A percentile compares a stretch with the other conserved stretches of the same genome.
phyloP scores from a whole-genome alignment of 2,888 invertebrate species.

The Drosophila hamatofila region DNA sequence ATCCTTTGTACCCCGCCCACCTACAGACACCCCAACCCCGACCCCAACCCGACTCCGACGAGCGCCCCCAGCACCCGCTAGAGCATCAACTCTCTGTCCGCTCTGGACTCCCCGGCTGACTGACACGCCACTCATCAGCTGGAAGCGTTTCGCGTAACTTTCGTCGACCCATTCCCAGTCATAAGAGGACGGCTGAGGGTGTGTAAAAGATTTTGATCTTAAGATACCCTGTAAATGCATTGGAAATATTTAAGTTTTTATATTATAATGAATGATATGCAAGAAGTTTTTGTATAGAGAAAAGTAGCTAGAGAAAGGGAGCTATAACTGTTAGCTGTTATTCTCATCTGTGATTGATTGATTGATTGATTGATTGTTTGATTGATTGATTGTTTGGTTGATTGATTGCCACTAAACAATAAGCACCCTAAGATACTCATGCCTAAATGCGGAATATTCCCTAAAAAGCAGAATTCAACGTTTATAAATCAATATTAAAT shows the following conservation, averaged over 20 bases:
- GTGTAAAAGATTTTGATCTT: too few relatives aligned
- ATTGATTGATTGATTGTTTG: constrained; percentile 3
- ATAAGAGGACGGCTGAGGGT: too few relatives aligned
- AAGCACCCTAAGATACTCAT: not conserved
- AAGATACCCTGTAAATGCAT: constrained; percentile 19
- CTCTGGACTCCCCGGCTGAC: constrained; percentile 8
- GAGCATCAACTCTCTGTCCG: not conserved
- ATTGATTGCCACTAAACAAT: not conserved
- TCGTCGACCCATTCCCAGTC: constrained; percentile 40
- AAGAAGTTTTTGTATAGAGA: not conserved
- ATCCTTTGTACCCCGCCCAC: constrained; percentile 27
- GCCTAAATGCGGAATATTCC: not conserved
- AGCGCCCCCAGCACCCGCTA: too few relatives aligned
- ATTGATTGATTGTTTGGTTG: too few relatives aligned
- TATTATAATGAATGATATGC: too few relatives aligned
- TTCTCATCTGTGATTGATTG: not conserved
- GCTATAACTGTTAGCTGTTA: not conserved
- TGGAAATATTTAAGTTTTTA: not conserved
- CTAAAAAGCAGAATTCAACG: too few relatives aligned
- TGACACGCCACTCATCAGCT: constrained; percentile 72
- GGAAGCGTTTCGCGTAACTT: constrained; percentile 73
- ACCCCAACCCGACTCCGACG: too few relatives aligned
- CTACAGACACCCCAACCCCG: not conserved
- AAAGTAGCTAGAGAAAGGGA: not conserved
- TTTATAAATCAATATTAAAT: too few relatives aligned